Percentiles rank a stretch among this genome's conserved stretches.
Conservation (phyloP, 2,888 invertebrate species). For the Acleris cristana region DNA sequence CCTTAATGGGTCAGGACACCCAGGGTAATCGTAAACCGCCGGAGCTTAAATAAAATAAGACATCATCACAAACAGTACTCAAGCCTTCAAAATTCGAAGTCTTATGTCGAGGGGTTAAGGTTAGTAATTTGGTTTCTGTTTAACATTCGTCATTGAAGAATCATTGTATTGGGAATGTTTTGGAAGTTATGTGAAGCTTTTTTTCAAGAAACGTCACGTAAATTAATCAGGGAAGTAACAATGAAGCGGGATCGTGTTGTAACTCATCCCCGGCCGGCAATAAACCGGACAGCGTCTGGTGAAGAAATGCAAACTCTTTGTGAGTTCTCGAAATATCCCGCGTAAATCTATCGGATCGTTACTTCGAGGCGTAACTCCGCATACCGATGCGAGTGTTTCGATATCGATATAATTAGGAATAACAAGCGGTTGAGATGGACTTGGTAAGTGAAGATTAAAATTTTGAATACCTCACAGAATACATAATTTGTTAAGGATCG, state of each 20-base stretch:
- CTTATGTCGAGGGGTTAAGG: slow-evolving; percentile 45
- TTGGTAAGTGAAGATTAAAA: too few species aligned
- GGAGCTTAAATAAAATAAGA: slow-evolving; percentile 64
- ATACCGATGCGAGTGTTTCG: not conserved
- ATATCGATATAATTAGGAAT: not conserved
- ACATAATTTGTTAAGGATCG: too few species aligned
- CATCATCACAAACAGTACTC: slow-evolving; percentile 4
- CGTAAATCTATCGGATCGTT: slow-evolving; percentile 27
- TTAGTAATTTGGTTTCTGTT: slow-evolving; percentile 38
- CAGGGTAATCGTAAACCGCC: slow-evolving; percentile 36
- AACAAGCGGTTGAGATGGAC: not conserved
- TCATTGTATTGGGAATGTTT: slow-evolving; percentile 47
- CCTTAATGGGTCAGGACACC: slow-evolving; percentile 32
- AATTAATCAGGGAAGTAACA: slow-evolving; percentile 71
- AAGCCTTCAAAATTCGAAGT: slow-evolving; percentile 6
- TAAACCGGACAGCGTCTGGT: slow-evolving; percentile 27
- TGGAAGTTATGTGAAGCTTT: slow-evolving; percentile 59
- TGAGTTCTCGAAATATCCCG: slow-evolving; percentile 23
- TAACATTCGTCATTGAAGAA: slow-evolving; percentile 24
- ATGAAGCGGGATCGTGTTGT: slow-evolving; percentile 52
- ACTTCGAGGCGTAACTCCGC: slow-evolving; percentile 13
- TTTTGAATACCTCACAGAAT: too few species aligned
- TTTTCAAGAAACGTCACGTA: slow-evolving; percentile 68
- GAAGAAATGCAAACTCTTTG: slow-evolving; percentile 24
- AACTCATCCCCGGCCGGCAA: slow-evolving; percentile 16